A percentile compares a stretch with the other conserved stretches of the same genome.
phyloP scores from a whole-genome alignment of 1,140 invertebrate species.

The Pissodes strobi region DNA sequence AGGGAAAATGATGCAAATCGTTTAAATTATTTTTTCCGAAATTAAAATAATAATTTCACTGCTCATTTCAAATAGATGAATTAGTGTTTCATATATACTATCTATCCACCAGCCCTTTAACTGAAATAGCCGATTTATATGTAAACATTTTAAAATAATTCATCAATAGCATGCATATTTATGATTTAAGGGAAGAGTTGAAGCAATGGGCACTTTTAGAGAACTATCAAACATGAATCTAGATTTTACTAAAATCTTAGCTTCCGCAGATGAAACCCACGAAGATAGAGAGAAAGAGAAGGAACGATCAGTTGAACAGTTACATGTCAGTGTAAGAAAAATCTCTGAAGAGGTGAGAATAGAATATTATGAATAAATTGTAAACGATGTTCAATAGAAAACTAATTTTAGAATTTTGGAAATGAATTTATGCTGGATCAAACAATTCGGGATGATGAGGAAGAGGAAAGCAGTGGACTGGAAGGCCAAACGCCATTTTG shows the following conservation, averaged over 20 bases:
- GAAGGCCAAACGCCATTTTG: constrained; percentile 21
- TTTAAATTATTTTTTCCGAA: no score
- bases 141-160: no score
- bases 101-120: no score
- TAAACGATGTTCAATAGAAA: neutral
- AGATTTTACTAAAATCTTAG: constrained; percentile 62
- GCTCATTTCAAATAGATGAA: no score
- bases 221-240: constrained; percentile 59
- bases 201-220: constrained; percentile 63
- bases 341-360: neutral
- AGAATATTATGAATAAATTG: neutral
- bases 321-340: constrained; percentile 3
- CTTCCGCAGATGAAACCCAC: constrained; percentile 51
- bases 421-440: no score
- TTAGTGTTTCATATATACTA: no score
- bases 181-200: constrained; percentile 58
- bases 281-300: constrained; percentile 44
- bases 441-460: constrained; percentile 10
- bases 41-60: no score
- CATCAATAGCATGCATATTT: neutral
- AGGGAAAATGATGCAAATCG: no score
- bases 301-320: constrained; percentile 11
- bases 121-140: no score
- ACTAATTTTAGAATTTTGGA: no score
- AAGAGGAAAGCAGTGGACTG: constrained; percentile 17